Base-by-base conservation (phyloP, 2,797 vertebrate genomes). In the Chaenodraco wilsoni region DNA sequence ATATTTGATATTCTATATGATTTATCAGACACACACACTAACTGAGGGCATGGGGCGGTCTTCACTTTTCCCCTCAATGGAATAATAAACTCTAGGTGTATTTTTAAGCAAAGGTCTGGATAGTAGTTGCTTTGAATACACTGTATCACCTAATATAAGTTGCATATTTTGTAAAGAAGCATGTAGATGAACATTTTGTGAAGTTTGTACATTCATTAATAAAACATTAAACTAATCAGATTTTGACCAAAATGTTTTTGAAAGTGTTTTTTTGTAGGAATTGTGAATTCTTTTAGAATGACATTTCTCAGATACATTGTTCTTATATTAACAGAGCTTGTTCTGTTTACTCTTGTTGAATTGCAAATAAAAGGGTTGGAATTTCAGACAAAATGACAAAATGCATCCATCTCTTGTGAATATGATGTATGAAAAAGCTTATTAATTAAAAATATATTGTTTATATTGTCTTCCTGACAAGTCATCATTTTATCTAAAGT, bases 201-300 rank as follows among this genome's bases (percentile, higher is more conserved):
- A 80, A 21, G 68, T 84, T 72, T 81, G 21, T 72, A 78, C 48
- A 66, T 74, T 68, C 44, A 62, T 62, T 72, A 33, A 59, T 23
- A 50, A 78, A 54, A 55, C 14, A 87, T 78, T n/a, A 79, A 84
- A 83, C 3, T 41, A 16, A 51, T 68, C 16, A n/a, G 40, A 67
- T 64, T 76, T 69, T 43, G 13, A 19, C 55, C 31, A 19, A 51
- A 71, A 65, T 9, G 10, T 27, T 12, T 41, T 12, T 17, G 3
- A 19, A 40, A 58, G 33, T 68, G 37, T 62, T 59, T 55, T 12
- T 1, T 37, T 33, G 23, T 11, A 4, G 56, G 0, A 46, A 51
- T 23, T 37, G 44, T 60, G 19, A 67, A 19, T 14, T 4, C 9
- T 19, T 14, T 17, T 17, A 15, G 27, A 46, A 27, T 59, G 23